Conservation (phyloP, 2,797 vertebrate species). For the Halcyon badia region DNA sequence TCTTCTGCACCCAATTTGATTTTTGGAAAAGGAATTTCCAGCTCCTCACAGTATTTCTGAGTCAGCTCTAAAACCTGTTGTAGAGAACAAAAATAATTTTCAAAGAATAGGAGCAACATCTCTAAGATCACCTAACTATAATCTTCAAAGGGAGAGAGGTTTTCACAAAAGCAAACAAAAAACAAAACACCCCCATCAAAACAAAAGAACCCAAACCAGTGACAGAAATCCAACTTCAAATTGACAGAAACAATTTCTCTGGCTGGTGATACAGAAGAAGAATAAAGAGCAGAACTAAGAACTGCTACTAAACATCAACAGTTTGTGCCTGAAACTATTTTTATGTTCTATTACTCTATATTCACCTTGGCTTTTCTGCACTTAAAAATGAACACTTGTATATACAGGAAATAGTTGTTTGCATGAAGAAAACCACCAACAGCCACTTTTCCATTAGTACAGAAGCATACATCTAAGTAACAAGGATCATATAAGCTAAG, state of each 20-base stretch:
- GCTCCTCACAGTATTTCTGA: slow-evolving; percentile 79
- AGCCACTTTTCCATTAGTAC: neutral
- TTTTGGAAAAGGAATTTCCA: slow-evolving; percentile 80
- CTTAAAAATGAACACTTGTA: neutral
- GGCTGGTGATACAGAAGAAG: neutral
- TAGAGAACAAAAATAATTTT: neutral
- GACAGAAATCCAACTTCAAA: neutral
- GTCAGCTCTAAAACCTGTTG: slow-evolving; percentile 79
- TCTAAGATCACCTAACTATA: neutral
- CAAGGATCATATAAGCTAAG: neutral
- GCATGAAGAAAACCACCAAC: neutral
- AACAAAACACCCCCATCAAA: no score
- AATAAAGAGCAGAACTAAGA: neutral
- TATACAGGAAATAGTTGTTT: neutral
- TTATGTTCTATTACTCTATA: neutral
- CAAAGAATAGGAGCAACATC: neutral
- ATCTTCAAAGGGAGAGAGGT: neutral
- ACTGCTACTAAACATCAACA: neutral
- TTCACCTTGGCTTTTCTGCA: neutral
- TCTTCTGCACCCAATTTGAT: slow-evolving; percentile 73
- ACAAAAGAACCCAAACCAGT: no score
- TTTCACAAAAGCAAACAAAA: neutral
- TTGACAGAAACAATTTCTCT: neutral
- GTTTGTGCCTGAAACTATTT: neutral
- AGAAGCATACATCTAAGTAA: neutral